phyloP scores from a whole-genome alignment of 2,113 vertebrate genomes.

The Dromiciops gliroides region DNA sequence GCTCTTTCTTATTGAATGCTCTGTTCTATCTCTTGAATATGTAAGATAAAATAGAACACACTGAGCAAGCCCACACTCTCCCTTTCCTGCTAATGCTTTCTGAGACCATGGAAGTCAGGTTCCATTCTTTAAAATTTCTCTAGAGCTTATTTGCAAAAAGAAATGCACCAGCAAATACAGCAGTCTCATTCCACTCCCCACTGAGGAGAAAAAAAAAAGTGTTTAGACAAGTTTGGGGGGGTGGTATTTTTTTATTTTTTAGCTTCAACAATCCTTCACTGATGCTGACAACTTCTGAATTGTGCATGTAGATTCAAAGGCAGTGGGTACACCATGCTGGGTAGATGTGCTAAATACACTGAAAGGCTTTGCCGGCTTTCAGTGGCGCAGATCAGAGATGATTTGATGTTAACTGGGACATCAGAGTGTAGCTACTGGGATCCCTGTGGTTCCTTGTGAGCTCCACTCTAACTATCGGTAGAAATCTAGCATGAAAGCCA shows the following conservation, averaged over 20 bases:
- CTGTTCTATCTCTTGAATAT: slow-evolving; percentile 22
- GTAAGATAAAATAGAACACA: slow-evolving; percentile 37
- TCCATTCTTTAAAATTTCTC: slow-evolving; percentile 37
- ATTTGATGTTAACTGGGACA: not conserved
- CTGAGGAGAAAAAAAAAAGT: not conserved
- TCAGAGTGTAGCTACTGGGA: not conserved
- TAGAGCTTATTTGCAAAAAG: slow-evolving; percentile 28
- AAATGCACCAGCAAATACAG: slow-evolving; percentile 1
- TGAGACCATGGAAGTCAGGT: not conserved
- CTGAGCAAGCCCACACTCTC: not conserved
- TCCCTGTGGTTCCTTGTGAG: not conserved
- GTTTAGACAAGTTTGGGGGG: slow-evolving; percentile 39
- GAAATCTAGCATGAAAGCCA: not conserved
- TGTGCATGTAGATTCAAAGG: not conserved
- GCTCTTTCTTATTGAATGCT: slow-evolving; percentile 32
- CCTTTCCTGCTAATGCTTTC: not conserved
- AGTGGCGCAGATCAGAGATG: not conserved
- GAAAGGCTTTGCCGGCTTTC: not conserved
- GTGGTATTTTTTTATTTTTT: not conserved
- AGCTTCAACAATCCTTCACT: slow-evolving; percentile 10
- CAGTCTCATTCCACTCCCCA: slow-evolving; percentile 12
- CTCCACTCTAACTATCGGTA: not conserved
- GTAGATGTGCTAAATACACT: not conserved
- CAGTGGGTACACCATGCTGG: not conserved
- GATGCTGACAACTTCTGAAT: slow-evolving; percentile 6